Conservation (phyloP, 2,113 vertebrate genomes). For the Cathartes aura region DNA sequence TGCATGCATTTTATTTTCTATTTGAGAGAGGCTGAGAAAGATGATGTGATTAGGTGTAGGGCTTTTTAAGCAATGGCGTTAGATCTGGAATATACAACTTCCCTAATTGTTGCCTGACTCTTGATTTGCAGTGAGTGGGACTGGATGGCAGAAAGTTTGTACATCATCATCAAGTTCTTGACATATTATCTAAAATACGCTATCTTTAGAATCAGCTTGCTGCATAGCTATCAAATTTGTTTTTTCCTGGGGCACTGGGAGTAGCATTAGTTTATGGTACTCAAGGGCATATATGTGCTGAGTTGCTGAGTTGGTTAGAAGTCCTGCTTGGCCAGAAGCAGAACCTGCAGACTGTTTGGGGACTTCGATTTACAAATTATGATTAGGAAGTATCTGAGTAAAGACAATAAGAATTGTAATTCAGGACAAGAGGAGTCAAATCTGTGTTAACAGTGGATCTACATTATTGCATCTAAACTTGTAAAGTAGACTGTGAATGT, state of each 20-base stretch:
- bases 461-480: not conserved
- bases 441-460: not conserved
- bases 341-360: not conserved
- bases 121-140: not conserved
- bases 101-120: not conserved
- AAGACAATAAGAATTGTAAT: not conserved
- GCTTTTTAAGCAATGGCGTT: not conserved
- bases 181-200: not conserved
- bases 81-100: not conserved
- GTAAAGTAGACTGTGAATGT: not conserved
- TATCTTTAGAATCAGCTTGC: not conserved
- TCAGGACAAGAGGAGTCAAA: not conserved
- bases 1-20: not conserved
- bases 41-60: not conserved
- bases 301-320: not conserved
- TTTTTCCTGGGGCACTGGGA: not conserved
- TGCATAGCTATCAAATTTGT: not conserved
- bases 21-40: not conserved
- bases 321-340: not conserved
- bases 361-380: not conserved
- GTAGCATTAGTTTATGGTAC: not conserved
- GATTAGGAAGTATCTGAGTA: not conserved
- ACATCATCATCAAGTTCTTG: not conserved
- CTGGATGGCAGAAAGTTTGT: not conserved
- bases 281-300: not conserved